Evolutionary conservation across 2,113 vertebrate genomes (phyloP), one percentile per base, ranked within the genome.

Genomic region (Garra rufa): DNA sequence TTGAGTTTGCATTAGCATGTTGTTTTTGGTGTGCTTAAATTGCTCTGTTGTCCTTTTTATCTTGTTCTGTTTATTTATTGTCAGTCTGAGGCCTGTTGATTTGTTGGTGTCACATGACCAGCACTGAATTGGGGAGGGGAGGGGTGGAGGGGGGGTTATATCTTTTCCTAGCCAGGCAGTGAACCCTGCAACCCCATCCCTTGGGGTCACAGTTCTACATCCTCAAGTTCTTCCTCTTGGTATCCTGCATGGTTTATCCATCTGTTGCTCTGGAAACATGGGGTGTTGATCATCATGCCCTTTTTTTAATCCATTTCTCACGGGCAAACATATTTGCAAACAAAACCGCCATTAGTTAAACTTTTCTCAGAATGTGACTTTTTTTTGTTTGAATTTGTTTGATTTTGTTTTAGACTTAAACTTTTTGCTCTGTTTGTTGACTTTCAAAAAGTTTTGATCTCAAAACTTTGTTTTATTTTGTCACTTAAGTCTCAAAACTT

Each of bases 141-240:
- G n/a, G n/a, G n/a, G n/a, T n/a, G n/a, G n/a, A n/a, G n/a, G n/a
- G 80, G 70, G 1, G 41, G 46, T 38, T 26, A 70, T 73, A 65
- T 76, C 70, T 85, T 28, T 76, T 75, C 61, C 57, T 74, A 57
- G 74, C 74, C 80, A 38, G 87, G 41, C 67, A 78, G 88, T 90
- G 89, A 93, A 89, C 91, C 75, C 67, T 17, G 50, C 17, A 59
- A 34, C 74, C 28, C 79, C 14, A 26, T 78, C 30, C 65, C 61
- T n/a, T 2, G 10, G 30, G 88, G 87, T 92, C 88, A 65, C 3
- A 17, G 63, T 83, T 89, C 88, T 87, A 81, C 77, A 89, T 89
- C 84, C 82, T 83, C 48, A 79, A 89, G 89, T 73, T 21, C 81
- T 92, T 93, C 90, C 90, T 89, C 71, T 86, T 90, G 83, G 88